phyloP scores from a whole-genome alignment of 2,797 vertebrate species.

The Eutrigla gurnardus region DNA sequence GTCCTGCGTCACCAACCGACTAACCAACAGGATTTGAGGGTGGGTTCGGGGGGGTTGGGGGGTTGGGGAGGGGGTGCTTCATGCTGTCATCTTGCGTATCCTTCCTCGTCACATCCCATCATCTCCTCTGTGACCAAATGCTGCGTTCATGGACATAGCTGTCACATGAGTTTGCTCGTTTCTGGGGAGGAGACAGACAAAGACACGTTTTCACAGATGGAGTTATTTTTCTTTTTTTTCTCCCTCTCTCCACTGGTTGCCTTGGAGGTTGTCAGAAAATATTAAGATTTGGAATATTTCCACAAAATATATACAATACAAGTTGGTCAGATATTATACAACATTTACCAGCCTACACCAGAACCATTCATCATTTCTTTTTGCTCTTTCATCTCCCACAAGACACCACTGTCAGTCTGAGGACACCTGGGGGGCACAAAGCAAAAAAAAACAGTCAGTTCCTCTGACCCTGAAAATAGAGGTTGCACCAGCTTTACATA shows the following conservation, averaged over 20 bases:
- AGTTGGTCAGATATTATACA: conserved; percentile 19
- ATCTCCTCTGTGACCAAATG: conserved; percentile 35
- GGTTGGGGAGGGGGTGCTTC: conserved; percentile 38
- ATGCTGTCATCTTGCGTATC: conserved; percentile 56
- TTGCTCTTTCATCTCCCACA: conserved; percentile 35
- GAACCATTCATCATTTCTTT: conserved; percentile 45
- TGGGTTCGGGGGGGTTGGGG: conserved; percentile 38
- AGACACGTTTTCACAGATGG: not conserved
- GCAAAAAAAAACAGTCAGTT: conserved; percentile 31
- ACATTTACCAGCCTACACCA: conserved; percentile 16
- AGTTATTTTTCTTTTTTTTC: not conserved
- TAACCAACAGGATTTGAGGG: conserved; percentile 56
- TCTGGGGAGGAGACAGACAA: conserved; percentile 11
- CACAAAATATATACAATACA: not conserved
- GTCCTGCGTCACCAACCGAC: conserved; percentile 50
- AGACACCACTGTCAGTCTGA: conserved; percentile 32
- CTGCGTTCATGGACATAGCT: conserved; percentile 3
- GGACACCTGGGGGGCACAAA: conserved; percentile 52
- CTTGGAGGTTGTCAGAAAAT: not conserved
- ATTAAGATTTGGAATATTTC: not conserved
- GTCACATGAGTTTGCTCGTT: conserved; percentile 25
- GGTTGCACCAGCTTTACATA: conserved; percentile 52
- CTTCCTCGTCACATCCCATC: conserved; percentile 62
- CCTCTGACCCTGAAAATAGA: conserved; percentile 72
- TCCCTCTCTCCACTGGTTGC: too few species aligned